Conservation (phyloP, 23 tunicate genomes). For the Aplidium turbinatum region DNA sequence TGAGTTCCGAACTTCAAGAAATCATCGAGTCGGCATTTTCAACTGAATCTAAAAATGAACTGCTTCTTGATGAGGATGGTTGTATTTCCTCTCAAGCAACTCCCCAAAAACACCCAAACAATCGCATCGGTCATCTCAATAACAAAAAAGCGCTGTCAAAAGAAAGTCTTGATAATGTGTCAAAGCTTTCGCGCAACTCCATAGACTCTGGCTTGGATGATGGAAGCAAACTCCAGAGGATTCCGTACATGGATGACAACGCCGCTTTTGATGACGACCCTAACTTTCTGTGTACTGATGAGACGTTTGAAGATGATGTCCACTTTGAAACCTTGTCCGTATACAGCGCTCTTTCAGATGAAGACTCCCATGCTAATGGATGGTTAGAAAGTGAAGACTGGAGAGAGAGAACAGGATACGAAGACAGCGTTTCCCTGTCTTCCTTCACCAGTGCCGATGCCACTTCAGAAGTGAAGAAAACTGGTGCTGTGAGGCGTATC, state of each 20-base stretch:
- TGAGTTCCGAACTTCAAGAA: background rate
- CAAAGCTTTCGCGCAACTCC: too few relatives aligned
- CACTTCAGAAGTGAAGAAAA: background rate
- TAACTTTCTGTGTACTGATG: slow-evolving; percentile 9
- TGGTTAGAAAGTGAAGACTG: background rate
- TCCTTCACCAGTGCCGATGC: slow-evolving; percentile 20
- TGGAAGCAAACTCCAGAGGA: too few relatives aligned
- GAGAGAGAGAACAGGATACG: background rate
- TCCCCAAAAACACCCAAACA: background rate
- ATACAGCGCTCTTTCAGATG: slow-evolving; percentile 20
- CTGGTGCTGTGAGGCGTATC: too few relatives aligned
- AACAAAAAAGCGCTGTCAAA: background rate
- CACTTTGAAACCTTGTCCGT: background rate
- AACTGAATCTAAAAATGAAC: background rate
- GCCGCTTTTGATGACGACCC: background rate
- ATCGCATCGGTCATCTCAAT: background rate
- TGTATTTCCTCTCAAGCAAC: background rate
- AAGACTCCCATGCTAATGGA: too few relatives aligned
- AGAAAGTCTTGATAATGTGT: too few relatives aligned
- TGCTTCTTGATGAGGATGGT: background rate
- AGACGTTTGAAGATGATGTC: background rate
- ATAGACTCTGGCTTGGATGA: too few relatives aligned
- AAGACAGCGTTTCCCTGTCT: slow-evolving; percentile 15
- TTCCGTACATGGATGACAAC: too few relatives aligned
- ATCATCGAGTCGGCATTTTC: slow-evolving; percentile 15